A percentile compares a stretch with the other conserved stretches of the same genome.
phyloP scores from a whole-genome alignment of 2,797 vertebrate species.

The Psittacula derbiana region DNA sequence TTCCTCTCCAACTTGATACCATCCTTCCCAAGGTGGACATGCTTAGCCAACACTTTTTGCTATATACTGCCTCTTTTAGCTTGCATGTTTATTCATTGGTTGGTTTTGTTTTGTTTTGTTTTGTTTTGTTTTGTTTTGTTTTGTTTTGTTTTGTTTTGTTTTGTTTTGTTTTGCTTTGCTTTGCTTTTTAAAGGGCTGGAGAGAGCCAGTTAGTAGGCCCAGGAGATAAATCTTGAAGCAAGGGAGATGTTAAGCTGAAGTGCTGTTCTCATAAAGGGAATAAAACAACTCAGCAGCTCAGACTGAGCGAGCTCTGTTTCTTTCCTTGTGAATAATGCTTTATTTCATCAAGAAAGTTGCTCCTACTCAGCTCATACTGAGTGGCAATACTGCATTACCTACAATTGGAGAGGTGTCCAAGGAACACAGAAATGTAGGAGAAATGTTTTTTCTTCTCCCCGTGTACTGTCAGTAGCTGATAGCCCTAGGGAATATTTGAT shows the following conservation, averaged over 20 bases:
- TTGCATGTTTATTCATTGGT: background rate
- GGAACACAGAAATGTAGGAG: background rate
- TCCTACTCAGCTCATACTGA: background rate
- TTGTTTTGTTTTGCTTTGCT: background rate
- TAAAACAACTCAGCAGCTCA: background rate
- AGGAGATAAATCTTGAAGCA: background rate
- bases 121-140: background rate
- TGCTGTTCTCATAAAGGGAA: background rate
- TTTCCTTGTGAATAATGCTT: conserved; percentile 49
- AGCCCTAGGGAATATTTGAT: conserved; percentile 14
- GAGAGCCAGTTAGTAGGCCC: background rate
- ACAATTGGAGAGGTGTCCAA: background rate
- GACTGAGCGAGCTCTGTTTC: background rate
- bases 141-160: background rate
- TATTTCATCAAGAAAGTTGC: conserved; percentile 6
- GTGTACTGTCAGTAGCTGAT: background rate
- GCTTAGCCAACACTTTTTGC: background rate
- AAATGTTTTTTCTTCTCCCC: background rate
- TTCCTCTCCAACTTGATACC: background rate
- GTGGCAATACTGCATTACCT: background rate
- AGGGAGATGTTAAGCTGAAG: background rate
- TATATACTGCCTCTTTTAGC: background rate
- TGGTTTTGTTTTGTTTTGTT: background rate
- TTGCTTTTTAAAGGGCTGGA: background rate
- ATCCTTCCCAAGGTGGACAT: background rate